Evolutionary conservation across 2,888 invertebrate genomes (phyloP).

Genomic region (Ischnus inquisitorius): DNA sequence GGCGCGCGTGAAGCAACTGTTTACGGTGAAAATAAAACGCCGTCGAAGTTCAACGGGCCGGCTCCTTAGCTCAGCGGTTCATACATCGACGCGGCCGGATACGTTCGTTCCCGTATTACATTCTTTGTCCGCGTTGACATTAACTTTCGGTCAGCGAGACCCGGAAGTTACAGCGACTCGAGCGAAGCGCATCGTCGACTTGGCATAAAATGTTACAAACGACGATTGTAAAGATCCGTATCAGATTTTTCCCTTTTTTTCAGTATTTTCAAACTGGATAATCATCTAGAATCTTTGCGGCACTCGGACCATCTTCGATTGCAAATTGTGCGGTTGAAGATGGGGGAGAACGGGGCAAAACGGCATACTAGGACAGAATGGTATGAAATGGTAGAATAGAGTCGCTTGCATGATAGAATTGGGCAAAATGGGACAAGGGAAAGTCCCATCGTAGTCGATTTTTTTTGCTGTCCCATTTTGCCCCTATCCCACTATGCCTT

Average conservation of each 20-base stretch:
- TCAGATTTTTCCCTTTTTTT: background rate
- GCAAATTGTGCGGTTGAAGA: background rate
- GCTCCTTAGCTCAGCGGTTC: background rate
- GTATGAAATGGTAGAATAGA: too few relatives aligned
- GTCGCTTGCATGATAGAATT: too few relatives aligned
- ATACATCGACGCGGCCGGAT: background rate
- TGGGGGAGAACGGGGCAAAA: too few relatives aligned
- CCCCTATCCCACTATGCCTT: too few relatives aligned
- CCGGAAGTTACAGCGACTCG: conserved; percentile 14
- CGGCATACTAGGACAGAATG: too few relatives aligned
- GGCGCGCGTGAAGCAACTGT: conserved; percentile 48
- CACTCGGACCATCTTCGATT: background rate
- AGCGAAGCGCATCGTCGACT: background rate
- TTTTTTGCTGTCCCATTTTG: too few relatives aligned
- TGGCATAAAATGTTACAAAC: conserved; percentile 10
- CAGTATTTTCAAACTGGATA: background rate
- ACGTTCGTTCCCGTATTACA: background rate
- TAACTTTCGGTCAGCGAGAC: background rate
- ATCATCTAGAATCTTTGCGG: background rate
- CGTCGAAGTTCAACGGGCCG: conserved; percentile 59
- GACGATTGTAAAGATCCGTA: conserved; percentile 6
- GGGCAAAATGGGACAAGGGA: too few relatives aligned
- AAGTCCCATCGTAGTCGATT: too few relatives aligned
- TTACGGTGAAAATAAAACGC: conserved; percentile 46
- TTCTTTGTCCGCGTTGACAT: background rate